phyloP scores from a whole-genome alignment of 2,888 invertebrate species.

The Rhagonycha lutea region DNA sequence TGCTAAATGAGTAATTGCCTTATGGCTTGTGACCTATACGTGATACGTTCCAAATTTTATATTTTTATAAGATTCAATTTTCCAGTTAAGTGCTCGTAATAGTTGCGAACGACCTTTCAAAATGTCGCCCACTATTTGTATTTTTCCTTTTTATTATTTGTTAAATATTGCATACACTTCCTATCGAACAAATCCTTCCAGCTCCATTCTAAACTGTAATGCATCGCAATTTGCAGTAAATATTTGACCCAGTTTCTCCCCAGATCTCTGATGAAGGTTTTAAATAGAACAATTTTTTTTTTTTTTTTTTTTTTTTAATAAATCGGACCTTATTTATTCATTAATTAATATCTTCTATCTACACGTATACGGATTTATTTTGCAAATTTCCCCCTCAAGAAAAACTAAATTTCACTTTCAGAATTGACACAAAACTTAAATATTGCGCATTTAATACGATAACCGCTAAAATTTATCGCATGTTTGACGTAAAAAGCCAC shows the following conservation, averaged over 20 bases:
- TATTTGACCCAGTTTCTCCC: background rate
- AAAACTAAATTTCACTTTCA: background rate
- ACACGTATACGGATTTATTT: background rate
- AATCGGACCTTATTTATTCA: background rate
- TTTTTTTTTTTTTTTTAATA: background rate
- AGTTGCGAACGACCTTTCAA: slow-evolving; percentile 14
- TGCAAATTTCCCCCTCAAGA: background rate
- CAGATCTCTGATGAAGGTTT: background rate
- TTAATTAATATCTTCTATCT: background rate
- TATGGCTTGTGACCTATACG: slow-evolving; percentile 15
- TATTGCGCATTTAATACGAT: background rate
- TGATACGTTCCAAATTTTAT: slow-evolving; percentile 15
- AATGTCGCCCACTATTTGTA: slow-evolving; percentile 3
- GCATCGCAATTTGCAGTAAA: background rate
- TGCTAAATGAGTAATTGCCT: slow-evolving; percentile 18
- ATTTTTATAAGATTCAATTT: slow-evolving; percentile 16
- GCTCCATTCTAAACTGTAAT: background rate
- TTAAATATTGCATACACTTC: background rate
- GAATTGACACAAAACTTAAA: background rate
- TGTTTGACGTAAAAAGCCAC: background rate
- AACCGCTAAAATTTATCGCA: background rate
- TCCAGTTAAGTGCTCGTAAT: slow-evolving; percentile 17
- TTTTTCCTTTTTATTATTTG: background rate
- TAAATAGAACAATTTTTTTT: background rate
- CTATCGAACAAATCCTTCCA: background rate